Evolutionary conservation across 64 coral and sea anemone species (phyloP).

Genomic region (Actinia tenebrosa): DNA sequence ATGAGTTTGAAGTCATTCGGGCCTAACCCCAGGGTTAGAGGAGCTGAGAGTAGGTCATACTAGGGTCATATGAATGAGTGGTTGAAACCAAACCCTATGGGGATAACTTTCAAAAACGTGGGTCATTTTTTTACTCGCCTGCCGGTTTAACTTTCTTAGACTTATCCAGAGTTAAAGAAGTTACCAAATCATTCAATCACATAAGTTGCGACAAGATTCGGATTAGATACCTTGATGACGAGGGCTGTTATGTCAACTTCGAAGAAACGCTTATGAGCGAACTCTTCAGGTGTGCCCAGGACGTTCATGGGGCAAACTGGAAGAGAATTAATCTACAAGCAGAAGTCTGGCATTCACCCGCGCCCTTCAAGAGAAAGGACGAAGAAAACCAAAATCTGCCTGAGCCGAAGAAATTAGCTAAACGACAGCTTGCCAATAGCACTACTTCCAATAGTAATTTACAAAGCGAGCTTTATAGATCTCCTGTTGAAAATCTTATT

Average conservation of each 20-base stretch:
- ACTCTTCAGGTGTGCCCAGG: conserved; percentile 16
- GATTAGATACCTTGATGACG: conserved; percentile 1
- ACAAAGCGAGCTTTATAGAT: not conserved
- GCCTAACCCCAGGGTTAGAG: too few species aligned
- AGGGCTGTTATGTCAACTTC: conserved; percentile 26
- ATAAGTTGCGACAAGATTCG: not conserved
- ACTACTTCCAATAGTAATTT: too few species aligned
- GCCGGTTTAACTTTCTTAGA: not conserved
- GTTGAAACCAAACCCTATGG: too few species aligned
- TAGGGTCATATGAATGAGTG: too few species aligned
- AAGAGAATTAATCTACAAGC: too few species aligned
- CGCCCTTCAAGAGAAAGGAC: too few species aligned
- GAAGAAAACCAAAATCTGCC: too few species aligned
- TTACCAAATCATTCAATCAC: not conserved
- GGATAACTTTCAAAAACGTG: not conserved
- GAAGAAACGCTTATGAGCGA: conserved; percentile 6
- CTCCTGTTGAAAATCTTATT: conserved; percentile 50
- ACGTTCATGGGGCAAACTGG: not conserved
- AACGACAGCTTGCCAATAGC: not conserved
- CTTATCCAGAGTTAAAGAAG: not conserved
- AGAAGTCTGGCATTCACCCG: too few species aligned
- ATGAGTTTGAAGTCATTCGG: too few species aligned
- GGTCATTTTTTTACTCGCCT: not conserved
- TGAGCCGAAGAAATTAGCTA: too few species aligned
- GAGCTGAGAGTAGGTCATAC: too few species aligned